Conservation (phyloP, 2,888 invertebrate species). For the Sarcophaga carnaria region DNA sequence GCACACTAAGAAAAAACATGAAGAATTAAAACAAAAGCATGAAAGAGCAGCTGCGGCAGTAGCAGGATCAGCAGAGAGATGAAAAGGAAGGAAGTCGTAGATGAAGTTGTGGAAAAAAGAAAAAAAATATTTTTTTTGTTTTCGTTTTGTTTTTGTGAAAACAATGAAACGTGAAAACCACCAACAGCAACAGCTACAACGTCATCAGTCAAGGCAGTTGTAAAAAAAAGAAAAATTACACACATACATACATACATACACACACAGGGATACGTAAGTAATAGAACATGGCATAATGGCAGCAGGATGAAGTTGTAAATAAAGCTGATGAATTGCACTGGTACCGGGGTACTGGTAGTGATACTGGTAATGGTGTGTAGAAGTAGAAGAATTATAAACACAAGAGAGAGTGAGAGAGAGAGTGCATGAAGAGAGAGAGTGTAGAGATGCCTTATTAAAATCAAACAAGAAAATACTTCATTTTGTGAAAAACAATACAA, state of each 20-base stretch:
- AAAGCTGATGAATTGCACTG: background rate
- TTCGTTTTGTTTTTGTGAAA: constrained; percentile 13
- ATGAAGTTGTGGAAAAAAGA: constrained; percentile 13
- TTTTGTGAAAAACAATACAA: constrained; percentile 56
- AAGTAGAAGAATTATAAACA: too few relatives aligned
- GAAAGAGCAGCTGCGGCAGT: background rate
- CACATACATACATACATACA: background rate
- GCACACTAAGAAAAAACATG: constrained; percentile 48
- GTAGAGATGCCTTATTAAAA: constrained; percentile 61
- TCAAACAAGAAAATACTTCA: constrained; percentile 64
- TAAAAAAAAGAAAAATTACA: background rate
- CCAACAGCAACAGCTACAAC: constrained; percentile 56
- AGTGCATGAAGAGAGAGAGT: background rate
- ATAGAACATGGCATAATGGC: background rate
- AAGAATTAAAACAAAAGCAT: constrained; percentile 20
- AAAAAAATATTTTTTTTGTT: constrained; percentile 20
- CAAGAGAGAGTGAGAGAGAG: background rate
- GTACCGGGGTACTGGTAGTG: too few relatives aligned
- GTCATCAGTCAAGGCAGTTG: constrained; percentile 11
- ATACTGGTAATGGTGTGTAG: too few relatives aligned
- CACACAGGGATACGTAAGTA: background rate
- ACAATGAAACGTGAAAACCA: constrained; percentile 60
- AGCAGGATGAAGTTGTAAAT: background rate
- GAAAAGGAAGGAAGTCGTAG: constrained; percentile 37
- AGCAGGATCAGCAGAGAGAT: constrained; percentile 3